Base-by-base conservation (phyloP, 1,140 invertebrate genomes). In the Bilobella aurantiaca region DNA sequence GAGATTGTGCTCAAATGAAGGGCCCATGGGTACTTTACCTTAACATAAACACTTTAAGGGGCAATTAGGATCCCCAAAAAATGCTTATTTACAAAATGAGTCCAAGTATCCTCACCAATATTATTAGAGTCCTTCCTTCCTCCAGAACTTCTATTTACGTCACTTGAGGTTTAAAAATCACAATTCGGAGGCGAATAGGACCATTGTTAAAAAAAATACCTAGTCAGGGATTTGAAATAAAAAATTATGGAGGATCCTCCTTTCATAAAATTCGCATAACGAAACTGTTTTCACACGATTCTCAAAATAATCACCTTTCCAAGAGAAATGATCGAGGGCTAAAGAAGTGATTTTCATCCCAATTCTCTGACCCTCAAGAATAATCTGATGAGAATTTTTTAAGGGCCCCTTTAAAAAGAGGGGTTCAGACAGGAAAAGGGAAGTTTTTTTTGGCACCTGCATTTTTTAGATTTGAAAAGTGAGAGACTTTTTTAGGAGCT, bases 201-300 rank as follows among this genome's bases (percentile, higher is more conserved):
- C 14, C 3, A 53, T 53, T 53, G 8, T 53, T 53, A 14, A 53
- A 53, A 53, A 53, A 53, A 53, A 12, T 5, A 53, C 3, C 14
- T 5, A 23, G 23, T 12, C 5, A 23, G 3, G 8, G 8, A 42
- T 42, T 42, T 18, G 8, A 42, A 42, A 42, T 42, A 42, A 42
- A 42, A 42, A 42, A 53, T 5, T 18, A 16, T 14, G 49, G 49
- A 23, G 49, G 18, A 42, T 53, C 14, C 49, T 5, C 21, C 49
- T 8, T 14, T 18, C 8, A 5, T 53, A n/a, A n/a, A 53, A 53
- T 53, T 53, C 49, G 49, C 49, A 53, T 53, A 53, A 18, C 49
- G 49, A 53, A 18, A 53, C 49, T 53, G 12, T 53, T 53, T 53
- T 53, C 49, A 53, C 49, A 53, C 49, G 49, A 53, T 53, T 53